Evolutionary conservation across 2,888 invertebrate genomes (phyloP).

Genomic region (Leptopilina drosophilae): DNA sequence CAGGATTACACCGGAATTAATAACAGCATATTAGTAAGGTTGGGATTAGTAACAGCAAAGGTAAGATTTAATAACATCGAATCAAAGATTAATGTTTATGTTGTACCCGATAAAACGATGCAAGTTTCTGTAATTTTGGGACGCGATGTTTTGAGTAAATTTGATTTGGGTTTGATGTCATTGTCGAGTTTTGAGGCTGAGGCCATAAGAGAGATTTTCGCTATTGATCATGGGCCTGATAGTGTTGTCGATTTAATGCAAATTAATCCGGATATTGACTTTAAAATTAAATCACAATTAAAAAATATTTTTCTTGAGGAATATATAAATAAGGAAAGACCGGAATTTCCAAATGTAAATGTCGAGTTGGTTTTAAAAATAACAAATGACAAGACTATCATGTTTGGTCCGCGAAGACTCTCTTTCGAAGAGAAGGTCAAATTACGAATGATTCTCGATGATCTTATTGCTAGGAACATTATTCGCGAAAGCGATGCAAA

Average conservation of each 20-base stretch:
- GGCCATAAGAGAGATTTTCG: slow-evolving; percentile 39
- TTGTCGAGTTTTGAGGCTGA: slow-evolving; percentile 42
- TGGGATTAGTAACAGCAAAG: neutral
- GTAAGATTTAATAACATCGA: slow-evolving; percentile 8
- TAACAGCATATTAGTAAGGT: neutral
- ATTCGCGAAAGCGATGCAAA: slow-evolving; percentile 50
- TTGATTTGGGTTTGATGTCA: slow-evolving; percentile 2
- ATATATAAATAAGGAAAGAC: slow-evolving; percentile 45
- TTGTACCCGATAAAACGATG: neutral
- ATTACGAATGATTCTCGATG: slow-evolving; percentile 45
- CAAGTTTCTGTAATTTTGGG: slow-evolving; percentile 2
- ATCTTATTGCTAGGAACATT: slow-evolving; percentile 43
- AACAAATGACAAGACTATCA: slow-evolving; percentile 41
- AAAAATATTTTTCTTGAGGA: slow-evolving; percentile 40
- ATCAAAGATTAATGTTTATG: neutral
- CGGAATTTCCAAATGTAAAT: slow-evolving; percentile 43
- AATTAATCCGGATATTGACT: slow-evolving; percentile 41
- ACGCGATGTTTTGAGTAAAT: neutral
- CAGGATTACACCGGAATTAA: neutral
- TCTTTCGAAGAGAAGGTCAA: slow-evolving; percentile 45
- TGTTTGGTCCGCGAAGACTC: slow-evolving; percentile 48
- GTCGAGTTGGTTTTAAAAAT: slow-evolving; percentile 45
- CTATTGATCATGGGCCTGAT: slow-evolving; percentile 19
- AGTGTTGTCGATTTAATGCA: slow-evolving; percentile 10
- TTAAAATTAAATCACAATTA: slow-evolving; percentile 17